Percentiles rank a stretch among this genome's conserved stretches.
Conservation (phyloP, 2,888 invertebrate species). For the Lissonota sp. region DNA sequence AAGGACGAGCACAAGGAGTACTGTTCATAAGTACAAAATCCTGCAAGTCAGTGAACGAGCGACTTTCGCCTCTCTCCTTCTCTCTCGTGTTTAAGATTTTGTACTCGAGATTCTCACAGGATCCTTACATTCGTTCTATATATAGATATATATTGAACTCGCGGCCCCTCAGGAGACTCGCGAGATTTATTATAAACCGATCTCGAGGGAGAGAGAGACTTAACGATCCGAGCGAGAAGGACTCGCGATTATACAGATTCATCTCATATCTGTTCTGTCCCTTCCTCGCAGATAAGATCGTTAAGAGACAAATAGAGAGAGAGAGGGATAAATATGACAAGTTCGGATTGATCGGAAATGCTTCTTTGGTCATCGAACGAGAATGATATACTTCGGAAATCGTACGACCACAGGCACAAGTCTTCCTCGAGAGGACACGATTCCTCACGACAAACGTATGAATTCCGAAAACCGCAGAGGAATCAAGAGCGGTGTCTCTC, state of each 20-base stretch:
- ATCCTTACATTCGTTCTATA: slow-evolving; percentile 33
- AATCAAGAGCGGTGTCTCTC: slow-evolving; percentile 27
- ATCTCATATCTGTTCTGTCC: slow-evolving; percentile 19
- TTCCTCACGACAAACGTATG: slow-evolving; percentile 19
- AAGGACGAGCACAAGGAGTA: neutral
- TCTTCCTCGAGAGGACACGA: neutral
- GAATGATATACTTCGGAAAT: slow-evolving; percentile 18
- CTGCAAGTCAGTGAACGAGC: slow-evolving; percentile 46
- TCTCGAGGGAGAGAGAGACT: slow-evolving; percentile 40
- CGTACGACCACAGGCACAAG: slow-evolving; percentile 12
- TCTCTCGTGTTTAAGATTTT: slow-evolving; percentile 35
- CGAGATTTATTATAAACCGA: slow-evolving; percentile 60
- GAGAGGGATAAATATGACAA: slow-evolving; percentile 19
- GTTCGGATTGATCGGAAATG: slow-evolving; percentile 35
- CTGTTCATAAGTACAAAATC: slow-evolving; percentile 14
- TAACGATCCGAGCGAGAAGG: slow-evolving; percentile 37
- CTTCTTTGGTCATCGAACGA: slow-evolving; percentile 49
- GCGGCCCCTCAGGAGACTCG: slow-evolving; percentile 40
- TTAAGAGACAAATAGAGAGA: neutral
- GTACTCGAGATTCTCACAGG: slow-evolving; percentile 48
- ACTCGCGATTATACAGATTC: slow-evolving; percentile 47
- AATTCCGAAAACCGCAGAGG: slow-evolving; percentile 48
- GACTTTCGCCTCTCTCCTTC: slow-evolving; percentile 29
- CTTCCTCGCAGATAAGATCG: neutral
- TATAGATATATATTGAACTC: slow-evolving; percentile 19